These are phyloP conservation scores for Eufriesea mexicana DNA, from an alignment of 1,140 invertebrate genomes.

Conservation along the genomic window DNA sequence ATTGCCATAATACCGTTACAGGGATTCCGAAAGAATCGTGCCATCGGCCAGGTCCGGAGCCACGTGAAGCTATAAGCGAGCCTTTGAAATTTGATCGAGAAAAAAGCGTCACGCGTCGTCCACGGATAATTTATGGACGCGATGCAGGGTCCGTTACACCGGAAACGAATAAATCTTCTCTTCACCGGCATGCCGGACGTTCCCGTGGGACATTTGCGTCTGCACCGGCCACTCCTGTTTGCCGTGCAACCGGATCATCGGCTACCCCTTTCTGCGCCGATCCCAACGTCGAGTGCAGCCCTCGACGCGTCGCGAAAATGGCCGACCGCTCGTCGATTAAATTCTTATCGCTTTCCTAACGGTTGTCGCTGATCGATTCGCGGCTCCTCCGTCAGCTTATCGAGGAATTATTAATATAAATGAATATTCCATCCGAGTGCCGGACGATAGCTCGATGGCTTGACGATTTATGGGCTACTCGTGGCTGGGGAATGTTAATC, in stretches of 20 bases:
- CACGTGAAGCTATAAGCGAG: no score
- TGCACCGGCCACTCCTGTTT: conserved; percentile 58
- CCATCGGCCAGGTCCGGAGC: no score
- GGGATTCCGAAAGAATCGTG: no score
- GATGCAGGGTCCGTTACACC: conserved; percentile 39
- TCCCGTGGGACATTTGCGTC: conserved; percentile 63
- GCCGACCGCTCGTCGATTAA: neutral
- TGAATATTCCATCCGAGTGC: neutral
- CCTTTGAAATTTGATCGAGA: neutral
- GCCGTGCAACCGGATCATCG: conserved; percentile 64
- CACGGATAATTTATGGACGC: conserved; percentile 49
- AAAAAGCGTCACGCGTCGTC: neutral
- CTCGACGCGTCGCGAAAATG: conserved; percentile 13
- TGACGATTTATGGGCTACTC: no score
- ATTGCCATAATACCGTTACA: no score
- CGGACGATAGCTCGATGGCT: no score
- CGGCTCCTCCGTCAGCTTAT: no score
- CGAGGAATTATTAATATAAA: neutral
- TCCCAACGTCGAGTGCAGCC: neutral
- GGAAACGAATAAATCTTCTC: conserved; percentile 72
- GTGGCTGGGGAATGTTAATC: no score
- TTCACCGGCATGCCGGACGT: conserved; percentile 49
- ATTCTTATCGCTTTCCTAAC: neutral
- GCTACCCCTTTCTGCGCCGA: neutral
- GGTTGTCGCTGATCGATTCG: conserved; percentile 15